Base-by-base conservation (phyloP, 2,113 vertebrate species). In the Phasianus colchicus region DNA sequence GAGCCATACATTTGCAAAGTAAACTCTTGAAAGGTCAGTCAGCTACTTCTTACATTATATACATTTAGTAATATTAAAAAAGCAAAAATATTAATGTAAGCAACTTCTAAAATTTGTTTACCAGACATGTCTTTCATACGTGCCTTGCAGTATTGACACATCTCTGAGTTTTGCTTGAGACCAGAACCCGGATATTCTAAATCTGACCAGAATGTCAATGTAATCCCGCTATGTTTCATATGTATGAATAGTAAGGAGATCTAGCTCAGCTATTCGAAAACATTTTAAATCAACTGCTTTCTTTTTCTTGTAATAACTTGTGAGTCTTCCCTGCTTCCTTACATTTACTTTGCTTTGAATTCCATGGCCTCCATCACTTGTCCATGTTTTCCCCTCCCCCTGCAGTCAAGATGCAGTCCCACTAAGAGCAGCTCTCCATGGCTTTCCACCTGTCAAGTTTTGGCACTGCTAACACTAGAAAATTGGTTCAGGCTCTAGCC, bases 251-350 rank as follows among this genome's bases (percentile, higher is more conserved):
- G 18, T 65, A 60, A 45, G 19, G 13, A 38, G 76, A 79, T 34
- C 32, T 25, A 80, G 15, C 32, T 65, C 63, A 86, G 54, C 40
- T 90, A 45, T 25, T 80, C 11, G 45, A 5, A 71, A 81, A 74
- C 54, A 24, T 54, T 91, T 89, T 54, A 90, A 57, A 90, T 60
- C 43, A 60, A 13, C 7, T 57, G 4, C 29, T 45, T 50, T 36
- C 20, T 69, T 45, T 13, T 14, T 25, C 10, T 22, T 72, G 13
- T 76, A 58, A 7, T 86, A n/a, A 61, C 14, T 24, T 77, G 13
- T 5, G 6, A 7, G 1, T 2, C 1, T 0, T n/a, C 43, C 57
- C 20, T 48, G 15, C 48, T 19, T 60, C 69, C 69, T 76, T 45
- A 18, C 48, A 47, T 20, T 90, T 65, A 20, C 3, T 78, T 78